These are phyloP conservation scores for Nerophis lumbriciformis DNA, from an alignment of 2,113 vertebrate genomes.

Conservation along the genomic window DNA sequence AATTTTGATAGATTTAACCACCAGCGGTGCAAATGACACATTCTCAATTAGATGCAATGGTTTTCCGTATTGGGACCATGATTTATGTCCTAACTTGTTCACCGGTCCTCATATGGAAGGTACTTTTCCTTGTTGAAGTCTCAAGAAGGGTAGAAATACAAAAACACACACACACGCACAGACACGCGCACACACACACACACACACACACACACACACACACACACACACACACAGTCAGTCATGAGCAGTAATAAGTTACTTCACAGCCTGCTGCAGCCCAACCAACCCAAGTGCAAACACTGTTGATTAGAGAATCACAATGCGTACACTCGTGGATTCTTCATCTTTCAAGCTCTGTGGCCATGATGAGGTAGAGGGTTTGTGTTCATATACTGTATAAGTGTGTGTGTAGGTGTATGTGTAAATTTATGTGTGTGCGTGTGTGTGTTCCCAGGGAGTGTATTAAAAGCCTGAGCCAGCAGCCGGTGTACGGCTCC, in stretches of 20 bases:
- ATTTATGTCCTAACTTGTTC: too few species aligned
- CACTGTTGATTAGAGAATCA: slow-evolving; percentile 69
- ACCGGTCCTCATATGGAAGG: too few species aligned
- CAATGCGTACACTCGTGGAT: slow-evolving; percentile 59
- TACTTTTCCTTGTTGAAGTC: too few species aligned
- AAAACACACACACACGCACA: too few species aligned
- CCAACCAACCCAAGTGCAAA: slow-evolving; percentile 72
- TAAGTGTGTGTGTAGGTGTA: slow-evolving; percentile 17
- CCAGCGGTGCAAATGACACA: too few species aligned
- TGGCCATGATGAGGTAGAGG: slow-evolving; percentile 52
- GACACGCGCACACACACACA: too few species aligned
- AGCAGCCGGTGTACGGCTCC: slow-evolving; percentile 22
- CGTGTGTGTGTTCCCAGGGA: slow-evolving; percentile 8
- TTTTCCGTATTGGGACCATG: too few species aligned
- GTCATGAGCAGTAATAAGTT: slow-evolving; percentile 72
- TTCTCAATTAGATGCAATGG: too few species aligned
- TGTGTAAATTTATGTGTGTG: not conserved
- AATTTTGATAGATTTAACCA: too few species aligned
- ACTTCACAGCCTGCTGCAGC: slow-evolving; percentile 69
- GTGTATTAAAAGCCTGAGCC: slow-evolving; percentile 53
- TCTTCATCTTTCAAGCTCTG: slow-evolving; percentile 62
- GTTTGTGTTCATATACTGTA: slow-evolving; percentile 12
- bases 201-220: not conserved
- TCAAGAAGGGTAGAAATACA: too few species aligned
- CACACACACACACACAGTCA: slow-evolving; percentile 24